phyloP scores from a whole-genome alignment of 64 coral and sea anemone genomes.

The Montipora efflorescens region DNA sequence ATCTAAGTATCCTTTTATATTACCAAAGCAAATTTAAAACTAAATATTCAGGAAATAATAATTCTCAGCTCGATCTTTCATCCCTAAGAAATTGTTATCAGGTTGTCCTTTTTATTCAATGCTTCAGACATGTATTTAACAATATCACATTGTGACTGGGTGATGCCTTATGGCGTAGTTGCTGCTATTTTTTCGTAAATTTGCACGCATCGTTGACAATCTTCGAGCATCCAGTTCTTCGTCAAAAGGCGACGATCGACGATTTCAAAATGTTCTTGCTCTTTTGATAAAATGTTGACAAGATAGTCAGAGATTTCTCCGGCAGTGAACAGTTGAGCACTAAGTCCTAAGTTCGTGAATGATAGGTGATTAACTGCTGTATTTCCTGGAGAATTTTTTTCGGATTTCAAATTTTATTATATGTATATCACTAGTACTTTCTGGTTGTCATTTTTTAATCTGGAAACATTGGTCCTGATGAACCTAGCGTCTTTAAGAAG shows the following conservation, averaged over 20 bases:
- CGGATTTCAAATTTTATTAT: neutral
- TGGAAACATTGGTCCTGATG: neutral
- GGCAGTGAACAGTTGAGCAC: neutral
- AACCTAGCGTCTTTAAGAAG: neutral
- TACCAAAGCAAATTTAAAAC: neutral
- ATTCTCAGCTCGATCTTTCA: neutral
- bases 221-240: too few species aligned
- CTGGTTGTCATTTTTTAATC: neutral
- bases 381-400: neutral
- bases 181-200: constrained; percentile 1
- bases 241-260: too few species aligned
- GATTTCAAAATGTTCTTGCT: neutral
- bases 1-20: constrained; percentile 92
- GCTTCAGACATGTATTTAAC: constrained; percentile 24
- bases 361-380: constrained; percentile 6
- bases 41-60: neutral
- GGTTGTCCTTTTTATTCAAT: constrained; percentile 30
- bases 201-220: too few species aligned
- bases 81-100: neutral
- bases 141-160: constrained; percentile 12
- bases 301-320: constrained; percentile 2
- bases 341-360: neutral
- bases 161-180: neutral
- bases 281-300: constrained; percentile 17
- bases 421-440: neutral